phyloP scores from a whole-genome alignment of 2,797 vertebrate species.

The Enteromius trimaculatus region DNA sequence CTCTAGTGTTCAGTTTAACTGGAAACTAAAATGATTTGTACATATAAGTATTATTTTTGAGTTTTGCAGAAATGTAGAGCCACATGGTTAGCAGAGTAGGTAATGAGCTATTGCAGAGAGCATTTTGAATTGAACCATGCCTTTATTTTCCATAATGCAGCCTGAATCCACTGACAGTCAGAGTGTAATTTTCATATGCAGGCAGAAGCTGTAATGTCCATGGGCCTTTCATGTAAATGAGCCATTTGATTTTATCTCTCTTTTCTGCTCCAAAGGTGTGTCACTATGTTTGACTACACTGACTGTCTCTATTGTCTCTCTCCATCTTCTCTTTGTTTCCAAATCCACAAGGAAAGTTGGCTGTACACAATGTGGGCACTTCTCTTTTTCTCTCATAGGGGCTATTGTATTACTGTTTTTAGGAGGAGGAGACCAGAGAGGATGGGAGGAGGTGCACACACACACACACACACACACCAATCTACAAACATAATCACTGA shows the following conservation, averaged over 20 bases:
- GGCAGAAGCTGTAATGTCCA: slow-evolving; percentile 25
- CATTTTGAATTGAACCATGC: background rate
- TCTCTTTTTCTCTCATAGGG: slow-evolving; percentile 31
- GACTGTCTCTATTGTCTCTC: slow-evolving; percentile 16
- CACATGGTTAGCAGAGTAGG: background rate
- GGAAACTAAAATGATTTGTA: background rate
- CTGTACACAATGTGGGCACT: slow-evolving; percentile 9
- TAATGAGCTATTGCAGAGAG: slow-evolving; percentile 2
- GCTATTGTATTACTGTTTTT: slow-evolving; percentile 44
- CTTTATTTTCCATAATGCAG: background rate
- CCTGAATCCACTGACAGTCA: background rate
- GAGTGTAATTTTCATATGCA: slow-evolving; percentile 36
- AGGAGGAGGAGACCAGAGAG: slow-evolving; percentile 21
- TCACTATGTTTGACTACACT: slow-evolving; percentile 18
- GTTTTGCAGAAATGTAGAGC: background rate
- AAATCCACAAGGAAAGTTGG: slow-evolving; percentile 37
- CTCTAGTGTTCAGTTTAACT: background rate
- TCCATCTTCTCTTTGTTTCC: slow-evolving; percentile 35
- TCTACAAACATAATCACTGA: slow-evolving; percentile 16
- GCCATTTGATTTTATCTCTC: slow-evolving; percentile 17
- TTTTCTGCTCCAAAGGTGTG: slow-evolving; percentile 25
- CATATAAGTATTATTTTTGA: background rate
- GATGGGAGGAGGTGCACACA: slow-evolving; percentile 9
- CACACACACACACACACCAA: background rate
- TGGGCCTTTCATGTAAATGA: slow-evolving; percentile 40